Evolutionary conservation across 2,797 vertebrate genomes (phyloP).

Genomic region (Amblyopsis hoosieri): DNA sequence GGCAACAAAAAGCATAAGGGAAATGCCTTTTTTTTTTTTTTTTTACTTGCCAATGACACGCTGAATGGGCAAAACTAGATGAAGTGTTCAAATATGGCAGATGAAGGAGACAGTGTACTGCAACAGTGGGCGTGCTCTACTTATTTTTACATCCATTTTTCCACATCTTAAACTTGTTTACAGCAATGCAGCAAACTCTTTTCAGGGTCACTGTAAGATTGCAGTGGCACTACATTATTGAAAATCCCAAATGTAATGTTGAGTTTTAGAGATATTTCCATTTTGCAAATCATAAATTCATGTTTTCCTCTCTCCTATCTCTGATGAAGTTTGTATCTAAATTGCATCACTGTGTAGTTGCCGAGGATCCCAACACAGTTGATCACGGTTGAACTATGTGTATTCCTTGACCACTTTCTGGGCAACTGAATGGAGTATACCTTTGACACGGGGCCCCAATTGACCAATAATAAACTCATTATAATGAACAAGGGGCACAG

Average conservation of each 20-base stretch:
- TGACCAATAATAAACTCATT: no score
- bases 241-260: conserved; percentile 15
- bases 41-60: no score
- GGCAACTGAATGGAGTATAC: conserved; percentile 59
- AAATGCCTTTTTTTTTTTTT: no score
- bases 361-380: conserved; percentile 2
- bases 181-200: no score
- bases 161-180: no score
- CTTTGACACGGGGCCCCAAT: conserved; percentile 54
- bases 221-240: background rate
- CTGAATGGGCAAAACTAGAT: no score
- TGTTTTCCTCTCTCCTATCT: conserved; percentile 21
- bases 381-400: conserved; percentile 36
- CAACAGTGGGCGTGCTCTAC: no score
- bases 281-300: background rate
- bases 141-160: no score
- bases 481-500: no score
- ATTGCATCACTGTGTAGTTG: conserved; percentile 13
- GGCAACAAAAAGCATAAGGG: no score
- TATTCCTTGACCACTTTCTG: conserved; percentile 61
- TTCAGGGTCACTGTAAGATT: background rate
- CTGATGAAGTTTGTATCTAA: conserved; percentile 10
- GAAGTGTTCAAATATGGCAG: no score
- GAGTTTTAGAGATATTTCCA: conserved; percentile 22
- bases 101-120: no score